phyloP scores from a whole-genome alignment of 2,888 invertebrate genomes.

The Phyllotreta striolata region DNA sequence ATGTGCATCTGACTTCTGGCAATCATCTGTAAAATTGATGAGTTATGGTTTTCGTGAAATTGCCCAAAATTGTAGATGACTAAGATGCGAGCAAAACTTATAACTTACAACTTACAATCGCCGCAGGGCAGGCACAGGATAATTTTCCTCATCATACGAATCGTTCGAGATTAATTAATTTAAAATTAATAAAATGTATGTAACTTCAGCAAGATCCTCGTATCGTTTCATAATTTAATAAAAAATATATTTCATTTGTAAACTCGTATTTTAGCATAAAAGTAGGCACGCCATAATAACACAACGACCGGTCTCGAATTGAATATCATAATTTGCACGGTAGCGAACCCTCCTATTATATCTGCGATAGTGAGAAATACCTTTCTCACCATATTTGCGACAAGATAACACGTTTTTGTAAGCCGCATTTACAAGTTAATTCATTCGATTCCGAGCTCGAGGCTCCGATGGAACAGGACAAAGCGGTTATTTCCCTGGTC shows the following conservation, averaged over 20 bases:
- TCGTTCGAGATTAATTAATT: too few species aligned
- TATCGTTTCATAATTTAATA: too few species aligned
- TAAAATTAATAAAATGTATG: too few species aligned
- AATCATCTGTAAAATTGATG: conserved; percentile 60
- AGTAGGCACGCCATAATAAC: too few species aligned
- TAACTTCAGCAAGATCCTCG: too few species aligned
- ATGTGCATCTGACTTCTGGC: conserved; percentile 58
- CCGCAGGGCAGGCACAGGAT: too few species aligned
- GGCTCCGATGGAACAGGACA: conserved; percentile 4
- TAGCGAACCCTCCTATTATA: conserved; percentile 9
- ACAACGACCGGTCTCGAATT: too few species aligned
- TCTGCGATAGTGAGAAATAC: background rate
- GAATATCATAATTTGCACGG: background rate
- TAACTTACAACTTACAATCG: conserved; percentile 5
- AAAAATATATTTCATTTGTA: too few species aligned
- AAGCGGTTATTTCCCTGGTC: conserved; percentile 14
- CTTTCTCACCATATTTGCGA: conserved; percentile 9
- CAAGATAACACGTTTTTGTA: conserved; percentile 18
- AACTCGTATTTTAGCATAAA: too few species aligned
- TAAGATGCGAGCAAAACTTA: conserved; percentile 13
- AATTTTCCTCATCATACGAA: too few species aligned
- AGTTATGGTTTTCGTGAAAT: conserved; percentile 54
- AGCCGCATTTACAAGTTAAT: conserved; percentile 7
- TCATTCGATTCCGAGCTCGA: conserved; percentile 1
- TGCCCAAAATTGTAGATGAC: conserved; percentile 40